Evolutionary conservation across 2,113 vertebrate species (phyloP), one percentile per base, ranked within the genome.

Genomic region (Myiopsitta monachus): DNA sequence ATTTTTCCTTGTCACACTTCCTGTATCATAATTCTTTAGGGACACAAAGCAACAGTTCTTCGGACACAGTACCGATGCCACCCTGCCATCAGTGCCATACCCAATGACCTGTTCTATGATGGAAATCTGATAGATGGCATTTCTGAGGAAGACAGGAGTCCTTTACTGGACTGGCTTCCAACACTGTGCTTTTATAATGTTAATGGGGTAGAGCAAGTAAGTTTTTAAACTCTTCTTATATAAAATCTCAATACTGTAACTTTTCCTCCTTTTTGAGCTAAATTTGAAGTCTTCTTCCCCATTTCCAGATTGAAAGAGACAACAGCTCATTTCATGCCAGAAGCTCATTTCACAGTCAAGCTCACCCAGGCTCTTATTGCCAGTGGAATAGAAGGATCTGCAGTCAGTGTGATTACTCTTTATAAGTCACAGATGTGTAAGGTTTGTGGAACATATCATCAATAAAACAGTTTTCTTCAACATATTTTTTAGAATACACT

Each of bases 41-140:
- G 98, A 18, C 97, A 98, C 39, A 43, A 92, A 14, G 74, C 98
- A 15, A 4, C 98, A 57, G 72, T 97, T 1, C 93, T 98, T 46
- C 96, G 97, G 72, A 98, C 97, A 2, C 98, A 98, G 30, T 98
- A 98, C 88, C 97, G 98, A 62, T 98, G 98, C 66, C 98, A 98
- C 74, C 98, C 98, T 43, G 91, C 95, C 31, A 98, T 98, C 44
- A 98, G 98, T 43, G 96, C 98, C 49, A 43, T 98, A 4, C 95
- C 97, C 77, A 98, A 97, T 8, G 96, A 98, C 46, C 96, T 98
- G 10, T 98, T 98, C 90, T 98, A 98, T 3, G 90, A 83, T 11
- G 98, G 98, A 27, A 67, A 43, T n/a, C 97, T 98, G 38, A 26
- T 86, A 18, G 83, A 98, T 21, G 98, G 98, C 0, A 59, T 98